Percentiles rank a stretch among this genome's conserved stretches.
Evolutionary conservation across 2,113 vertebrate genomes (phyloP).

Genomic region (Pterocles orientalis): DNA sequence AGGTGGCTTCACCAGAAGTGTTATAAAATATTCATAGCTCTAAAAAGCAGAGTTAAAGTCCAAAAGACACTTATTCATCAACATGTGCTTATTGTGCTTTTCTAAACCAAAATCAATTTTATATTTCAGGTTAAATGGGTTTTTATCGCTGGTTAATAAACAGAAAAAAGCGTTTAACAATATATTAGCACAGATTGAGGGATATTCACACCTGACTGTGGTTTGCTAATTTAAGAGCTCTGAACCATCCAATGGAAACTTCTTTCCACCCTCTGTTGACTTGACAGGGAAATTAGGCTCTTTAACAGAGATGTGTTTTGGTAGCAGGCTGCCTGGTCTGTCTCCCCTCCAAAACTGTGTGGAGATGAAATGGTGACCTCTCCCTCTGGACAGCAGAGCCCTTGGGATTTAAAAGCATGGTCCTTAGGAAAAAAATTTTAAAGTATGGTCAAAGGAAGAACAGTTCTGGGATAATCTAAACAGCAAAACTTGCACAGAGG

Average conservation of each 20-base stretch:
- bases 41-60: not conserved
- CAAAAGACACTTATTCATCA: not conserved
- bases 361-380: not conserved
- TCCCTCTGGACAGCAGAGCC: not conserved
- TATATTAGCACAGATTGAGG: not conserved
- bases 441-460: not conserved
- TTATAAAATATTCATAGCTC: not conserved
- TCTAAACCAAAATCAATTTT: not conserved
- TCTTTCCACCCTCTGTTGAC: not conserved
- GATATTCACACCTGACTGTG: not conserved
- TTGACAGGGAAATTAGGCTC: not conserved
- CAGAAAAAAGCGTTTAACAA: not conserved
- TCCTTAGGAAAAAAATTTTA: not conserved
- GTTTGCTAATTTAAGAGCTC: not conserved
- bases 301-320: not conserved
- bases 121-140: not conserved
- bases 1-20: not conserved
- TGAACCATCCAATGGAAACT: not conserved
- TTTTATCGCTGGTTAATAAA: not conserved
- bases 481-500: not conserved
- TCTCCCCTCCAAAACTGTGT: not conserved
- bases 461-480: not conserved
- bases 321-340: not conserved
- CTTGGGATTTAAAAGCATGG: not conserved
- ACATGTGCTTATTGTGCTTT: not conserved